Evolutionary conservation across 2,113 vertebrate genomes (phyloP), one percentile per base, ranked within the genome.

Genomic region (Oncorhynchus nerka): DNA sequence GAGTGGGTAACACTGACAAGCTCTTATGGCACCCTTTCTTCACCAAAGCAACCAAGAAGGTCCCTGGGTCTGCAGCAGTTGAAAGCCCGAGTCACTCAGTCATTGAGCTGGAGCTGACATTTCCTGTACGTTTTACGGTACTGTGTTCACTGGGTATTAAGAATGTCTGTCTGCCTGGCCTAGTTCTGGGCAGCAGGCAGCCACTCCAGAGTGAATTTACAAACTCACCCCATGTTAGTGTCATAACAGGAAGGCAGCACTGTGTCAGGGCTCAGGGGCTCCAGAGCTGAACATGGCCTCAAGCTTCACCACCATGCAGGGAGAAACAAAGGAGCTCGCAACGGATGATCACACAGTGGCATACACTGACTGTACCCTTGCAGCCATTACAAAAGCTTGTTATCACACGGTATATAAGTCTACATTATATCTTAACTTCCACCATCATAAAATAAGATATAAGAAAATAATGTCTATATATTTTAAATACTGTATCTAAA

Each of bases 81-180:
- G 51, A 55, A 55, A 19, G 16, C 51, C 4, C 15, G 16, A 55
- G 15, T 55, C 13, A 55, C 51, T 55, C 51, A 55, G 13, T 15
- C 51, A 55, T 55, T 16, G 51, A 55, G 51, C 51, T 55, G 51
- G 51, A 19, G 51, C 59, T 62, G 59, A 62, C 20, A 24, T 22
- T 3, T 62, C 59, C 59, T 62, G n/a, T n/a, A 22, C 8, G n/a
- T n/a, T 62, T 22, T 62, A 11, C 55, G 2, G 19, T 20, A 57
- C 59, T 80, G 68, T 75, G 83, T 81, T 70, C 39, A 72, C 77
- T 79, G 49, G 74, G 76, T 83, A 71, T 79, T 74, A 79, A 74
- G 81, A 82, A 86, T 89, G 32, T 55, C 57, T 75, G 55, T 39
- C 71, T 20, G 26, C n/a, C 55, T 32, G 55, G 34, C 26, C 26